Conservation (phyloP, 1,140 invertebrate species). For the Brachionus plicatilis region DNA sequence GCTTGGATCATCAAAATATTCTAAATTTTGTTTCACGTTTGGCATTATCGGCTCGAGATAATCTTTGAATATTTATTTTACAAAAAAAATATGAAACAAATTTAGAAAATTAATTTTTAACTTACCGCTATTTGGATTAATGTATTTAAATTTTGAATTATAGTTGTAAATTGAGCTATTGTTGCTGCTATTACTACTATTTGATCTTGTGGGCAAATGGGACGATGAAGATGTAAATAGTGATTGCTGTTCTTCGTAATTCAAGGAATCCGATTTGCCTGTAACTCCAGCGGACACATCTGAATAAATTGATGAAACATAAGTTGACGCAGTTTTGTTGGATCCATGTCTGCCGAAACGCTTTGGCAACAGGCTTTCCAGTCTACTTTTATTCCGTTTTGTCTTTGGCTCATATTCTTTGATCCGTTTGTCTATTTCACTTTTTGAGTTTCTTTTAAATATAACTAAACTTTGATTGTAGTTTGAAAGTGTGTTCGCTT, state of each 20-base stretch:
- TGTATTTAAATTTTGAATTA: constrained; percentile 2
- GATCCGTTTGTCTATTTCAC: background rate
- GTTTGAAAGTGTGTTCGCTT: background rate
- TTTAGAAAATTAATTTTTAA: background rate
- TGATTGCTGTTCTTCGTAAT: constrained; percentile 15
- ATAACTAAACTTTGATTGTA: constrained; percentile 3
- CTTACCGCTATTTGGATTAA: background rate
- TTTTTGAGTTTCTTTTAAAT: background rate
- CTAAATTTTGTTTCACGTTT: constrained; percentile 11
- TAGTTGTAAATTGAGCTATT: constrained; percentile 13
- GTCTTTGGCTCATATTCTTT: background rate
- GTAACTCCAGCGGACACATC: background rate
- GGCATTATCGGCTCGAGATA: constrained; percentile 10
- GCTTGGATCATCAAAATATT: background rate
- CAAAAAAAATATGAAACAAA: background rate
- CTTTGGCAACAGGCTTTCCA: background rate
- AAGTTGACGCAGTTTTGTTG: background rate
- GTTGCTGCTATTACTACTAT: background rate
- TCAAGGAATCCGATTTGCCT: background rate
- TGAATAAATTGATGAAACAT: background rate
- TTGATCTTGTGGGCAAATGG: background rate
- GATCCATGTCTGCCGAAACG: background rate
- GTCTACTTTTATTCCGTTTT: background rate
- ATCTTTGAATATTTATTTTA: background rate
- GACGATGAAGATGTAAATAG: background rate